Evolutionary conservation across 1,140 invertebrate genomes (phyloP), one percentile per base, ranked within the genome.

Genomic region (Lamellibrachia luymesi): DNA sequence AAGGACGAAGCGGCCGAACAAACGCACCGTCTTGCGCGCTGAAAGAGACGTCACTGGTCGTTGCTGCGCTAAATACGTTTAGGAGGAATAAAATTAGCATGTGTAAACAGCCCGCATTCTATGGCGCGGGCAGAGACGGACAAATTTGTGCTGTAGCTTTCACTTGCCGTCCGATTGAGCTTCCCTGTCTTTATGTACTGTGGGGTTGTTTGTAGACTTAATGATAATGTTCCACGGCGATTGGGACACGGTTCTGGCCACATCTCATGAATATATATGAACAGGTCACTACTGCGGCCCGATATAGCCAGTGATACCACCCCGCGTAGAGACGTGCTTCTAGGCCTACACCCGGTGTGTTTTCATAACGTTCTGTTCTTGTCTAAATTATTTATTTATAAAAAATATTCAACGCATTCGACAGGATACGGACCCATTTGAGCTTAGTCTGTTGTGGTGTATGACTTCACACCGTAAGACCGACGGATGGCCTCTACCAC

Each of bases 21-120:
- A 80, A 10, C 25, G 64, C 64, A 22, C 17, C 64, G 7, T 80
- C 64, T 80, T 17, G 13, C 2, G 2, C 64, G 64, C 64, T 80
- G 64, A 80, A 80, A 22, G 64, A 80, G 64, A 80, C 64, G 64
- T 80, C 64, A 80, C 52, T 56, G 52, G 6, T 56, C 52, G 52
- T 56, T 56, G 52, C 52, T 56, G 64, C 64, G 17, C 64, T 80
- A 80, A 80, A 80, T 80, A 80, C 64, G 64, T 80, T 80, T 80
- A 80, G 64, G 64, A 80, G 64, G 64, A 80, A 80, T 80, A 80
- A 80, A 80, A 80, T 80, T 80, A 80, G 64, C 64, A 80, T 80
- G 64, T 80, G 64, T 22, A 80, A 80, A 80, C 64, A 80, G 64
- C 64, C 64, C 64, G 64, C 64, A 80, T 80, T 80, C 64, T 80